Conservation (phyloP, 1,140 invertebrate species). For the Ceratosolen solmsi region DNA sequence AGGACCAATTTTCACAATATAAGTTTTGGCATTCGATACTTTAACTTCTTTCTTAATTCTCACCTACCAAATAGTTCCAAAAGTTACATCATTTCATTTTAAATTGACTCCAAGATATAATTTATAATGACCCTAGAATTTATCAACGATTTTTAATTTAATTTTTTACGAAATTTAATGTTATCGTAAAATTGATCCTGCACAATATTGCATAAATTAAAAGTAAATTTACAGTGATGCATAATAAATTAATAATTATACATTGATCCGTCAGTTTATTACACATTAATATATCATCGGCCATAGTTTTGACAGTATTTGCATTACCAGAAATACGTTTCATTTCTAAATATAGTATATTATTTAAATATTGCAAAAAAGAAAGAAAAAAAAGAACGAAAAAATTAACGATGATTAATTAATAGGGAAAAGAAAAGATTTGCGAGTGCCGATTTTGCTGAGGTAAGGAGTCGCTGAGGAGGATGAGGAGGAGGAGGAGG, state of each 20-base stretch:
- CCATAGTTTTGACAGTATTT: background rate
- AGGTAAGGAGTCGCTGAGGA: too few relatives aligned
- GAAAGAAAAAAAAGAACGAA: too few relatives aligned
- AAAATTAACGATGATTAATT: too few relatives aligned
- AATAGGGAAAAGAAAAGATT: too few relatives aligned
- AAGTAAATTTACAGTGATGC: background rate
- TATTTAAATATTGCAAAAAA: background rate
- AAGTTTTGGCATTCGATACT: background rate
- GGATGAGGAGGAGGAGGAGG: too few relatives aligned
- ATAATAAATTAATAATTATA: background rate
- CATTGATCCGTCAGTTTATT: background rate
- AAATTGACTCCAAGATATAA: background rate
- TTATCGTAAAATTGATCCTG: background rate
- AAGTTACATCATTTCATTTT: conserved; percentile 4
- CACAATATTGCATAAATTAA: background rate
- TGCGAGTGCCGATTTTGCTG: too few relatives aligned
- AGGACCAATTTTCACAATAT: background rate
- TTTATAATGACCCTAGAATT: background rate
- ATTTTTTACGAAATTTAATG: background rate
- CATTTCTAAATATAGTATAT: background rate
- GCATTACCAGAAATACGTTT: too few relatives aligned
- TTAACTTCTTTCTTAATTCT: background rate
- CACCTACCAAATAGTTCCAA: background rate
- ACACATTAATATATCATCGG: background rate
- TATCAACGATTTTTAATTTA: background rate